Evolutionary conservation across 30 jellyfish, hydroid and myxozoan genomes (phyloP).

Genomic region (Hydractinia echinata): DNA sequence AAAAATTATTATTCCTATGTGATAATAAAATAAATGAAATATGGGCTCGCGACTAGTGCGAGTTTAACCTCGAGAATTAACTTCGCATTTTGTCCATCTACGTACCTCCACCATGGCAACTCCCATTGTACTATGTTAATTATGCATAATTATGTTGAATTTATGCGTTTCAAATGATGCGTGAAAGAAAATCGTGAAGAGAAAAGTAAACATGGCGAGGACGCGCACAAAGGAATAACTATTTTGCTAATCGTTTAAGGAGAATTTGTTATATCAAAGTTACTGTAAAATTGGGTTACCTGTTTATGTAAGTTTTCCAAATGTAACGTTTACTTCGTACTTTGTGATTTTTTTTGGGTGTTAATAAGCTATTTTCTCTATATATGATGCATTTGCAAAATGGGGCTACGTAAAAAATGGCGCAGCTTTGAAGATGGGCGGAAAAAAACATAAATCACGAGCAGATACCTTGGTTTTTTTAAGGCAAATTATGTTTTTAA

Average conservation of each 20-base stretch:
- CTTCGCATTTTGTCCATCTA: neutral
- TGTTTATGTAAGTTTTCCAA: no score
- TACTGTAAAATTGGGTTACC: neutral
- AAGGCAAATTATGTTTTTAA: neutral
- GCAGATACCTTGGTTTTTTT: neutral
- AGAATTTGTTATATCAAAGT: neutral
- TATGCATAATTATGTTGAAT: slow-evolving; percentile 23
- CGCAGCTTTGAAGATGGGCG: slow-evolving; percentile 53
- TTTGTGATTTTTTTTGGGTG: neutral
- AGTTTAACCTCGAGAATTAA: neutral
- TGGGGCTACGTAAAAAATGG: slow-evolving; percentile 42
- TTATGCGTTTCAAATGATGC: slow-evolving; percentile 23
- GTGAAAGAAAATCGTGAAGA: slow-evolving; percentile 26
- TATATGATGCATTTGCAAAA: slow-evolving; percentile 41
- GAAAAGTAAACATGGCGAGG: slow-evolving; percentile 14
- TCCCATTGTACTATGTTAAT: neutral
- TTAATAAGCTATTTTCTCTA: neutral
- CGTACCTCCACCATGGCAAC: neutral
- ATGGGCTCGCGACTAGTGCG: no score
- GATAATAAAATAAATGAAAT: no score
- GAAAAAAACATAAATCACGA: slow-evolving; percentile 21
- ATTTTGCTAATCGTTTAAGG: neutral
- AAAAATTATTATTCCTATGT: no score
- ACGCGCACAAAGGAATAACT: slow-evolving; percentile 3
- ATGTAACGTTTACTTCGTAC: neutral